phyloP scores from a whole-genome alignment of 2,113 vertebrate genomes.

The Dicrurus megarhynchus region DNA sequence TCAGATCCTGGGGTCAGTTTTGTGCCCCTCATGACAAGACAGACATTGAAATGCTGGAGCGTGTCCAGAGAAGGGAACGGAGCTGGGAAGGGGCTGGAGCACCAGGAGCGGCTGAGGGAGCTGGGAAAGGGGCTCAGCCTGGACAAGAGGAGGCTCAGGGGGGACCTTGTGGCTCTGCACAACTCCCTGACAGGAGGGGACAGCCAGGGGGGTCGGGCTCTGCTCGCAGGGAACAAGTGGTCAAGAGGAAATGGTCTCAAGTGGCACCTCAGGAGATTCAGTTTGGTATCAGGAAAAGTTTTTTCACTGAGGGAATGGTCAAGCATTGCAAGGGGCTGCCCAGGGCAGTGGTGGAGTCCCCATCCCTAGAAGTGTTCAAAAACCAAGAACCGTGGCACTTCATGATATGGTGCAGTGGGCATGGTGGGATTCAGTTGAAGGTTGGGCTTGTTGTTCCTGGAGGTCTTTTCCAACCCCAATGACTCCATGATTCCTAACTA shows the following conservation, averaged over 20 bases:
- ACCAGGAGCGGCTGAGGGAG: neutral
- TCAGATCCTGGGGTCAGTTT: neutral
- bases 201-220: neutral
- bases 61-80: fast-evolving
- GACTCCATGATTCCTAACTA: neutral
- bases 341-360: neutral
- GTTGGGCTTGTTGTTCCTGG: neutral
- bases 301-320: neutral
- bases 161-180: neutral
- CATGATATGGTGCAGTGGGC: too few species aligned
- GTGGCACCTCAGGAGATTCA: neutral
- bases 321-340: neutral
- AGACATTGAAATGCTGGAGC: neutral
- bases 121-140: neutral
- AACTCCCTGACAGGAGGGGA: neutral
- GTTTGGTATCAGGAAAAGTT: neutral
- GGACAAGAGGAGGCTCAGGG: neutral
- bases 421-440: fast-evolving
- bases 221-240: neutral
- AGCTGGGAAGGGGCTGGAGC: neutral
- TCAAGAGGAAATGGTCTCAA: neutral
- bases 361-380: neutral
- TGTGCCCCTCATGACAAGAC: too few species aligned
- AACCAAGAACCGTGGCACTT: neutral
- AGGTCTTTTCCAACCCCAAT: neutral